A percentile compares a stretch with the other conserved stretches of the same genome.
Evolutionary conservation across 2,113 vertebrate species (phyloP).

Genomic region (Nothocercus julius): DNA sequence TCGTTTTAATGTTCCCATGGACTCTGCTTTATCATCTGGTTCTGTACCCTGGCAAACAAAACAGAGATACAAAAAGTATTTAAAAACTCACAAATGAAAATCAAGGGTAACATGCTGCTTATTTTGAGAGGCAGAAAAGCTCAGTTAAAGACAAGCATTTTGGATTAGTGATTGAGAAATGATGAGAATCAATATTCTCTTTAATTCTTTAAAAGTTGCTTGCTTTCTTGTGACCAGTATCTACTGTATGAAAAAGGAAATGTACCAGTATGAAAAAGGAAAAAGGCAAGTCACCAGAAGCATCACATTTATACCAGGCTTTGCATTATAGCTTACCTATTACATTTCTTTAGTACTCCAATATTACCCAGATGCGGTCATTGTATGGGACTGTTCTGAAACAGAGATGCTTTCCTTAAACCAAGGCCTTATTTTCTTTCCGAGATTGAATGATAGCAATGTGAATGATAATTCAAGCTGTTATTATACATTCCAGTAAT

Average conservation of each 20-base stretch:
- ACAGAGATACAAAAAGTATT: neutral
- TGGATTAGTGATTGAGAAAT: neutral
- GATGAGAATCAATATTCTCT: neutral
- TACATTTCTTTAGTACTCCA: neutral
- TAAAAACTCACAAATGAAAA: neutral
- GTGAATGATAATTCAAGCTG: neutral
- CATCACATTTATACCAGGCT: neutral
- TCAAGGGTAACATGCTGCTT: neutral
- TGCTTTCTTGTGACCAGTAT: neutral
- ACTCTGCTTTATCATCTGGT: constrained; percentile 67
- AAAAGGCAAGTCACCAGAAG: neutral
- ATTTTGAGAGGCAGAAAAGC: neutral
- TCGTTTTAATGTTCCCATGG: constrained; percentile 78
- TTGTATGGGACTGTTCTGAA: neutral
- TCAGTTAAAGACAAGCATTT: neutral
- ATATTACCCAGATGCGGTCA: neutral
- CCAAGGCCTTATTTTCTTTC: neutral
- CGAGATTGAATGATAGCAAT: neutral
- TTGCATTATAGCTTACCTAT: neutral
- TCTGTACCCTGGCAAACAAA: constrained; percentile 72
- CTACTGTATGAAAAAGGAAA: too few species aligned
- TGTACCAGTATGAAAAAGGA: too few species aligned
- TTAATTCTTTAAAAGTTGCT: neutral
- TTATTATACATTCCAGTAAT: neutral
- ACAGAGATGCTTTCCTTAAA: neutral